Conservation (phyloP, 1,140 invertebrate genomes). For the Camponotus pennsylvanicus region DNA sequence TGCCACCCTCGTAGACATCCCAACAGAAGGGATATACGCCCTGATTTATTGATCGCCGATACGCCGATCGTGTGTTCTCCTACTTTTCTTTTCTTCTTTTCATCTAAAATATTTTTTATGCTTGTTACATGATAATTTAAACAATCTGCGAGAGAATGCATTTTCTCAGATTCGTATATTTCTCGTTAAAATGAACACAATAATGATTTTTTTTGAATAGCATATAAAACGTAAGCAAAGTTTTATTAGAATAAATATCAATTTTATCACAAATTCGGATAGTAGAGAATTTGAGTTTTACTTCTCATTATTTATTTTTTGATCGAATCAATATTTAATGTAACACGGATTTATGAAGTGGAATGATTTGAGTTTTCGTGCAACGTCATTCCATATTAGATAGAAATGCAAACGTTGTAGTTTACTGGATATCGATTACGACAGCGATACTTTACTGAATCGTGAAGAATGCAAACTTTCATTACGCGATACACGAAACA, state of each 20-base stretch:
- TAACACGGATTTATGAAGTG: background rate
- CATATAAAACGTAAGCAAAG: background rate
- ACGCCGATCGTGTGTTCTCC: conserved; percentile 56
- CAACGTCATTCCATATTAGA: background rate
- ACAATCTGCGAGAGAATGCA: background rate
- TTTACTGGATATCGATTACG: conserved; percentile 28
- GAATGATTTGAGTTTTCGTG: background rate
- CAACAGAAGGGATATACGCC: conserved; percentile 57
- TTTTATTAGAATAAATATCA: background rate
- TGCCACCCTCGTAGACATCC: conserved; percentile 26
- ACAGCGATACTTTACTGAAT: conserved; percentile 19
- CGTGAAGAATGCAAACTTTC: background rate
- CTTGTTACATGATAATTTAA: background rate
- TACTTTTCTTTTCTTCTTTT: background rate
- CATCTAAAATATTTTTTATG: conserved; percentile 16
- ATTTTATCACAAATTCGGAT: background rate
- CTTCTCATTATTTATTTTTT: background rate
- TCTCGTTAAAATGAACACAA: background rate
- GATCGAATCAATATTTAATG: background rate
- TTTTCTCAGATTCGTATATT: conserved; percentile 7
- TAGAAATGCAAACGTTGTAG: background rate
- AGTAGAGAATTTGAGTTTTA: background rate
- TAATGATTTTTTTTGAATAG: background rate
- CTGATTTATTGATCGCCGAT: conserved; percentile 71
- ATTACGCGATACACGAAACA: background rate